phyloP scores from a whole-genome alignment of 2,113 vertebrate species.

The Oryctolagus cuniculus region mOryCun1.1 NC_091432.1:210702501-210703000 shows the following conservation, averaged over 20 bases:
- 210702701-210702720: not conserved
- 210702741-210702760: not conserved
- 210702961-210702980: not conserved
- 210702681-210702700: not conserved
- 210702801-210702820: not conserved
- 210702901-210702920: not conserved
- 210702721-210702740: not conserved
- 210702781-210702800: not conserved
- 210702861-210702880: not conserved
- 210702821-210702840: not conserved
- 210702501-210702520: conserved; percentile 12
- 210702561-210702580: not conserved
- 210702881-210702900: not conserved
- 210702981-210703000: not conserved
- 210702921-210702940: not conserved
- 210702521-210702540: not conserved
- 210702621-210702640: not conserved
- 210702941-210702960: not conserved
- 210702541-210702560: conserved; percentile 8
- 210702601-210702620: not conserved
- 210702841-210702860: not conserved
- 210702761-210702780: not conserved
- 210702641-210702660: not conserved
- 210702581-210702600: not conserved
- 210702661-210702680: not conserved